Base-by-base conservation (phyloP, 2,888 invertebrate genomes). In the Apomyelois bistriatella region DNA sequence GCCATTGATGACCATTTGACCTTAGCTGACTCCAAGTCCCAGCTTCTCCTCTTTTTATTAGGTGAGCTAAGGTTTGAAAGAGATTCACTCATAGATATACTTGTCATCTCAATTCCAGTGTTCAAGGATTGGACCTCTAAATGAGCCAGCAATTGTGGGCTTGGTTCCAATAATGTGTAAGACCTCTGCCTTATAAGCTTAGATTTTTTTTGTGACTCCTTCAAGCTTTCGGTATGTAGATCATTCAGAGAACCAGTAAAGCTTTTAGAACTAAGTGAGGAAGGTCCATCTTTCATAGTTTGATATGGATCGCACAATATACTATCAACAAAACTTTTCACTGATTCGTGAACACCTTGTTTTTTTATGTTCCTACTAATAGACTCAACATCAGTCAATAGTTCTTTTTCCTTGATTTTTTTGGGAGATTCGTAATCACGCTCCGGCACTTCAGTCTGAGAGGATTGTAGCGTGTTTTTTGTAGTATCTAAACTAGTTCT, bases 101-200 rank as follows among this genome's bases (percentile, higher is more conserved):
- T 79, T 32, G 69, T 80, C 61, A 91, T 76, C 48, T 90, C 90
- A 17, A 91, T 74, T 15, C 91, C 91, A 10, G 85, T 88, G 48
- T 70, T 85, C 10, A 85, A 55, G 0, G 90, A 86, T 58, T 88
- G 90, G 58, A 90, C 86, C 72, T 93, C 90, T 46, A 94, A 81
- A 66, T 93, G 93, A 8, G 94, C 94, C 17, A 94, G 71, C 7
- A 97, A 89, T 58, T 93, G 93, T 0, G 95, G 95, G 68, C 96
- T 95, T 0, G 97, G 96, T 16, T 92, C 88, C 0, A 96, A 93
- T 46, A 97, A 79, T 0, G 95, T 94, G 69, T 96, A 97, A 0
- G 97, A 97, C 57, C 94, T 93, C 68, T 95, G 95, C 49, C 96
- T 90, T 9, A 94, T 88, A 53, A 95, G 76, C 60, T 84, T 79